These are phyloP conservation scores for Holocentrus rufus DNA, from an alignment of 2,797 vertebrate species.

Conservation along the genomic window DNA sequence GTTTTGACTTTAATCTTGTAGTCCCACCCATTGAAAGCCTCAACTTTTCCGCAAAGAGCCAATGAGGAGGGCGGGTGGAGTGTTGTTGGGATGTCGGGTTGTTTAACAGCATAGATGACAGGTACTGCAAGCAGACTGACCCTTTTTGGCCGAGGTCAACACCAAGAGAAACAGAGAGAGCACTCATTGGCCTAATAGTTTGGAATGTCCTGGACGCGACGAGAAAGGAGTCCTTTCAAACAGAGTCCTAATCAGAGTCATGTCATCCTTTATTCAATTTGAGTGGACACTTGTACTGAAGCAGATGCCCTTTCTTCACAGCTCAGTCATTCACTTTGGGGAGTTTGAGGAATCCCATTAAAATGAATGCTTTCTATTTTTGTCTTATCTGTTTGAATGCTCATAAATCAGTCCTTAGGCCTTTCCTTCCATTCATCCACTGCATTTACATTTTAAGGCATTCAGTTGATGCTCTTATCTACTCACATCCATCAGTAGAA, in stretches of 20 bases:
- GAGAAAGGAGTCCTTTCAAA: slow-evolving; percentile 76
- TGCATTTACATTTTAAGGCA: background rate
- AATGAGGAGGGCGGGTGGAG: slow-evolving; percentile 21
- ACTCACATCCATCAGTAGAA: too few relatives aligned
- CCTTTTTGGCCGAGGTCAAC: slow-evolving; percentile 69
- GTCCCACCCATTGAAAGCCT: background rate
- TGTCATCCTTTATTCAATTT: slow-evolving; percentile 84
- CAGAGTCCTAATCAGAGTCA: slow-evolving; percentile 82
- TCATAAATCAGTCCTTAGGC: slow-evolving; percentile 21
- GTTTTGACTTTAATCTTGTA: slow-evolving; percentile 32
- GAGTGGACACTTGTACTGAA: slow-evolving; percentile 64
- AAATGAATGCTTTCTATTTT: slow-evolving; percentile 63
- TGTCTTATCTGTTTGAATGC: slow-evolving; percentile 8
- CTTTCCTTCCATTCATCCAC: slow-evolving; percentile 15
- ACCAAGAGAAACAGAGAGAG: slow-evolving; percentile 74
- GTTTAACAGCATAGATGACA: slow-evolving; percentile 53
- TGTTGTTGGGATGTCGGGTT: slow-evolving; percentile 28
- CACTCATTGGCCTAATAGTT: slow-evolving; percentile 77
- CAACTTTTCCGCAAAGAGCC: slow-evolving; percentile 20
- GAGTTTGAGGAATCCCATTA: slow-evolving; percentile 50
- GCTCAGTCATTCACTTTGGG: slow-evolving; percentile 66
- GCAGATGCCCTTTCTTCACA: slow-evolving; percentile 68
- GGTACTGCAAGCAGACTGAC: slow-evolving; percentile 61
- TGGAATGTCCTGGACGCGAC: slow-evolving; percentile 80
- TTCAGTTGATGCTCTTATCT: too few relatives aligned